phyloP scores from a whole-genome alignment of 2,113 vertebrate genomes.

The Thamnophis sirtalis region DNA sequence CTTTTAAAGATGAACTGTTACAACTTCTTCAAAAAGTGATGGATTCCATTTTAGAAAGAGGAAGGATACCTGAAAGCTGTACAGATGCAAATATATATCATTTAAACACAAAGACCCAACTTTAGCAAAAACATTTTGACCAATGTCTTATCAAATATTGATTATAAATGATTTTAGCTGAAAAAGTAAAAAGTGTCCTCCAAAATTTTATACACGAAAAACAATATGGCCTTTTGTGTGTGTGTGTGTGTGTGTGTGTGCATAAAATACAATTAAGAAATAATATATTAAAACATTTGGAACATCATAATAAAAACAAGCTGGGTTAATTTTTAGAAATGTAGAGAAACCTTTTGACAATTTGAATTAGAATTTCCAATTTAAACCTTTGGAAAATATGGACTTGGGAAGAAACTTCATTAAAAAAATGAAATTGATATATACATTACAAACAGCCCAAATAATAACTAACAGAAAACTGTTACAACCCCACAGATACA shows the following conservation, averaged over 20 bases:
- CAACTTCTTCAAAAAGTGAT: background rate
- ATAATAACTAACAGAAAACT: background rate
- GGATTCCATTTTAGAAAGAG: background rate
- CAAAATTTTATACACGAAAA: too few relatives aligned
- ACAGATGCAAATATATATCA: background rate
- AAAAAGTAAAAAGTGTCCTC: background rate
- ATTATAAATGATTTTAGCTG: background rate
- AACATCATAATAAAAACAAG: background rate
- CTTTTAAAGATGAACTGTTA: background rate
- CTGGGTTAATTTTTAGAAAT: background rate
- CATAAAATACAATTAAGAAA: background rate
- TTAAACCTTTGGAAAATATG: background rate
- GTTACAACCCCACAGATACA: background rate
- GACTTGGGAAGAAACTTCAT: background rate
- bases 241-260: too few relatives aligned
- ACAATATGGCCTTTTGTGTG: background rate
- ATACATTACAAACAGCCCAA: background rate
- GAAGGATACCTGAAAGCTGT: background rate
- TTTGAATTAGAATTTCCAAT: background rate
- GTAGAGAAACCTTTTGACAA: background rate
- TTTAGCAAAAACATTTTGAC: background rate
- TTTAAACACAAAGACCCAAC: background rate
- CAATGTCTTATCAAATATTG: background rate
- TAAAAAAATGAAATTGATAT: background rate
- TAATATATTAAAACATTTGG: background rate